Percentiles rank a stretch among this genome's conserved stretches.
Evolutionary conservation across 2,113 vertebrate genomes (phyloP).

Genomic region (Clarias magur): DNA sequence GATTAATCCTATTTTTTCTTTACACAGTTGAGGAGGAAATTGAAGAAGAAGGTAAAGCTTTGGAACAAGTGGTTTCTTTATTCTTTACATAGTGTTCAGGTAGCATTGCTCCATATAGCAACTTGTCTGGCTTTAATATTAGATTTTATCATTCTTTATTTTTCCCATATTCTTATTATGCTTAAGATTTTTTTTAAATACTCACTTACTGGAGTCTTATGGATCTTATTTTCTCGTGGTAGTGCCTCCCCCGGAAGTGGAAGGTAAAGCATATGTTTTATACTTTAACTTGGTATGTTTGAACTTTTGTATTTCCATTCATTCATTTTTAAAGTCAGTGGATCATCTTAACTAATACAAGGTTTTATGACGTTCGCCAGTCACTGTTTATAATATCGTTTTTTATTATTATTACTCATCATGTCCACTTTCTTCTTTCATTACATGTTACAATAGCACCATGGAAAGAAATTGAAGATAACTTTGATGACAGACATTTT

Average conservation of each 20-base stretch:
- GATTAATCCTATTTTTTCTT: conserved; percentile 62
- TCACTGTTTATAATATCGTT: not conserved
- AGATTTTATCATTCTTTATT: not conserved
- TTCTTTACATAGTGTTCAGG: not conserved
- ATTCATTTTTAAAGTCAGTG: not conserved
- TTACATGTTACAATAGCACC: conserved; percentile 16
- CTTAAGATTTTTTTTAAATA: not conserved
- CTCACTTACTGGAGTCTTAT: conserved; percentile 19
- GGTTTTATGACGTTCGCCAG: not conserved
- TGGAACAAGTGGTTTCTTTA: conserved; percentile 4
- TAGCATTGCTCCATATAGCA: not conserved
- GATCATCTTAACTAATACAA: not conserved
- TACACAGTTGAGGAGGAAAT: conserved; percentile 57
- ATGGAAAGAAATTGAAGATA: conserved; percentile 38
- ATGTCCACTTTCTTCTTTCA: not conserved
- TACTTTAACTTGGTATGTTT: not conserved
- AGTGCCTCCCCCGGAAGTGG: conserved; percentile 54
- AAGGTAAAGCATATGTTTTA: conserved; percentile 60
- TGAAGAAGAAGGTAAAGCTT: conserved; percentile 47
- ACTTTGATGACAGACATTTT: conserved; percentile 15
- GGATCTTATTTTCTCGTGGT: conserved; percentile 44
- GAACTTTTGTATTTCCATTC: not conserved
- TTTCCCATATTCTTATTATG: not conserved
- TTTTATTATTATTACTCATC: conserved; percentile 6
- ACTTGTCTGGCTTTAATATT: not conserved